phyloP scores from a whole-genome alignment of 2,888 invertebrate species.

The Dryocosmus kuriphilus region DNA sequence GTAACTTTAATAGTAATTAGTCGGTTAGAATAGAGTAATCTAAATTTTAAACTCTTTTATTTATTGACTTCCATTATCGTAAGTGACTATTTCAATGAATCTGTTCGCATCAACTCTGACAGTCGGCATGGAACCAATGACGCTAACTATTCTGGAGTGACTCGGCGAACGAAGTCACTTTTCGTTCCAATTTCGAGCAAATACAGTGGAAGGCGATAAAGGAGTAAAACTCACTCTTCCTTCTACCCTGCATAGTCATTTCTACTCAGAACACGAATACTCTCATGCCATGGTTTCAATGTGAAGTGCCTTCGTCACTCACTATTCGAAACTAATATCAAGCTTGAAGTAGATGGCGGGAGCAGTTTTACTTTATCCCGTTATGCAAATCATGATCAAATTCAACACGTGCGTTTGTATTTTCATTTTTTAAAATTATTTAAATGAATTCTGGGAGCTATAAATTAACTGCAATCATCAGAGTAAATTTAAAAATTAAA shows the following conservation, averaged over 20 bases:
- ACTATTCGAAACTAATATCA: conserved; percentile 32
- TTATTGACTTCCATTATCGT: conserved; percentile 29
- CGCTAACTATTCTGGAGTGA: conserved; percentile 28
- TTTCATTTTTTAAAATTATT: neutral
- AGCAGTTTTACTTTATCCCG: neutral
- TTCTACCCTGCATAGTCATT: neutral
- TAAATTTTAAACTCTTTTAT: too few relatives aligned
- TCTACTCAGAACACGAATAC: neutral
- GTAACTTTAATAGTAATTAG: too few relatives aligned
- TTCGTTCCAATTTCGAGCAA: conserved; percentile 33
- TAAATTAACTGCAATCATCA: neutral
- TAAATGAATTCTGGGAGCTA: neutral
- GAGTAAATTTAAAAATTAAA: neutral
- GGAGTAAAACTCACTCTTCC: conserved; percentile 1
- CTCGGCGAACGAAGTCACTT: conserved; percentile 34
- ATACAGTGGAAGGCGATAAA: conserved; percentile 7
- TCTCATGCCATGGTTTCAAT: neutral
- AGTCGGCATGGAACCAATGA: conserved; percentile 2
- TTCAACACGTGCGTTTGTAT: neutral
- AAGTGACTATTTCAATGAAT: too few relatives aligned
- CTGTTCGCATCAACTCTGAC: neutral
- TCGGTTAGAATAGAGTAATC: too few relatives aligned
- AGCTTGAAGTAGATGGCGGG: conserved; percentile 8
- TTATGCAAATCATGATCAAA: conserved; percentile 23
- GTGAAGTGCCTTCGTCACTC: conserved; percentile 1